Base-by-base conservation (phyloP, 2,888 invertebrate genomes). In the Agrochola lychnidis region DNA sequence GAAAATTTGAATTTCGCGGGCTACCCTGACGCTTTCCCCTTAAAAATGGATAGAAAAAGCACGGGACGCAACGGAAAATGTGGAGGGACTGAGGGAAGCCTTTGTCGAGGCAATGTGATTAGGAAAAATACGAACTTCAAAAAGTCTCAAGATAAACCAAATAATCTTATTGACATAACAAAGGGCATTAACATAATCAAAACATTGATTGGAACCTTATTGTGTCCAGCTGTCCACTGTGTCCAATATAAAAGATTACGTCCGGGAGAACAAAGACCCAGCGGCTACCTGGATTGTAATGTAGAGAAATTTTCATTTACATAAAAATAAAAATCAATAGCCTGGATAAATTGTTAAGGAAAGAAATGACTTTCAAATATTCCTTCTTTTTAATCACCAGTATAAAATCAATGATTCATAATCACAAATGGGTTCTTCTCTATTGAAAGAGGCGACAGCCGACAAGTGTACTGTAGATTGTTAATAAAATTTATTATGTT, bases 401-500 rank as follows among this genome's bases (percentile, higher is more conserved):
- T 45, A 61, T 71, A 66, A 71, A 42, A 48, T 61, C 61, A 70
- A 81, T 74, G 30, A 74, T 72, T 74, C 69, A 81, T 66, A 74
- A 73, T 70, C 48, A 69, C 56, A 81, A 81, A 70, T 63, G 12
- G 53, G 22, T 63, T 56, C 69, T 56, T n/a, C 48, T 30, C 51
- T 51, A 16, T 45, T 72, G 51, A 64, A 64, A 68, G 61, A 67
- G 62, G 53, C 73, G 79, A 81, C 51, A 69, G 64, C 53, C 70
- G 75, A 78, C 42, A 62, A 81, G 70, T 76, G 73, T 76, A 59
- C 71, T 70, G 76, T 78, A 76, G 76, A 72, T 74, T 71, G 85
- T 76, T 81, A 81, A 79, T 81, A 86, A 81, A 80, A 81, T 87
- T 84, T 87, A 87, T 81, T 77, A 75, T 70, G 73, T 82, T 79